These are phyloP conservation scores for Drosophila ogumai DNA, from an alignment of 1,140 invertebrate genomes.

Conservation along the genomic window DNA sequence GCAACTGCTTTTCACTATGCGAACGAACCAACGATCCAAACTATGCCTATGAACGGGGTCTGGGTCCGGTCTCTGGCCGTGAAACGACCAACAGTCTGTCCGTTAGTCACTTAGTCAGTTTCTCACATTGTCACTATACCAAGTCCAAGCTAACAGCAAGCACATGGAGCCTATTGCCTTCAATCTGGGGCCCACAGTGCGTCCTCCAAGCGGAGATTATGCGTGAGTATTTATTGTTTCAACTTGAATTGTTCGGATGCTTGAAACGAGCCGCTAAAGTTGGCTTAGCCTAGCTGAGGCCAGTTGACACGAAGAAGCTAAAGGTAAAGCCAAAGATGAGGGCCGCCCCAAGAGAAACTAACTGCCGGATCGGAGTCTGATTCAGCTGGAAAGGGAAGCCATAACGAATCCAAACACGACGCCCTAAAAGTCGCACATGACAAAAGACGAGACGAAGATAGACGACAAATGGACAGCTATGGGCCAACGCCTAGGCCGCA, in stretches of 20 bases:
- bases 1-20: slow-evolving; percentile 65
- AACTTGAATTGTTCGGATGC: slow-evolving; percentile 47
- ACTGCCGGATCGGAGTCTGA: background rate
- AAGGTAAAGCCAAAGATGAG: background rate
- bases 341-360: slow-evolving; percentile 5
- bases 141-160: slow-evolving; percentile 11
- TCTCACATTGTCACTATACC: slow-evolving; percentile 15
- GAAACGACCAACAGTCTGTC: slow-evolving; percentile 54
- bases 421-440: slow-evolving; percentile 64
- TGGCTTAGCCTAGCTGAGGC: background rate
- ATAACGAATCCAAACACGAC: slow-evolving; percentile 29
- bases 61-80: slow-evolving; percentile 60
- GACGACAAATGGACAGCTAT: slow-evolving; percentile 56
- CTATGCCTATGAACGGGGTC: slow-evolving; percentile 65
- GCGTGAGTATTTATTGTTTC: slow-evolving; percentile 77
- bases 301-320: background rate
- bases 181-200: slow-evolving; percentile 22
- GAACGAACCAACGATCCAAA: slow-evolving; percentile 31
- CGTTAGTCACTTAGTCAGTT: slow-evolving; percentile 15
- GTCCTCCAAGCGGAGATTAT: slow-evolving; percentile 59
- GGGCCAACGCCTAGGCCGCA: slow-evolving; percentile 46
- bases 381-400: slow-evolving; percentile 38
- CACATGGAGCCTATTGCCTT: slow-evolving; percentile 59
- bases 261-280: slow-evolving; percentile 39
- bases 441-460: slow-evolving; percentile 43